These are phyloP conservation scores for Drosophila paranaensis DNA, from an alignment of 2,888 invertebrate species.

Conservation along the genomic window DNA sequence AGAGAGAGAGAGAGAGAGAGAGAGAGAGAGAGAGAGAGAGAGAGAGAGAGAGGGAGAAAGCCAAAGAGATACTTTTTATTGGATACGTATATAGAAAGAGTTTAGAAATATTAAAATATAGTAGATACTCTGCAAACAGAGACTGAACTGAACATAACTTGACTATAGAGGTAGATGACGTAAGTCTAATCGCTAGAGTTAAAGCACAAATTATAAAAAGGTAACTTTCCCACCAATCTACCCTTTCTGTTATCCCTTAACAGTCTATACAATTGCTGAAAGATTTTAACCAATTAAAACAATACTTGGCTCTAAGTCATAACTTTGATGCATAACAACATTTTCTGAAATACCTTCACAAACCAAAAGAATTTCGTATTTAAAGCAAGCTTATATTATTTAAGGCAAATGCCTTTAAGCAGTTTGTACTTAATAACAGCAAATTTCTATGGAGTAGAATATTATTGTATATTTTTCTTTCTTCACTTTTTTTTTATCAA, in stretches of 20 bases:
- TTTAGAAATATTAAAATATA: too few species aligned
- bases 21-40: too few species aligned
- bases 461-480: background rate
- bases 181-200: too few species aligned
- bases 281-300: background rate
- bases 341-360: background rate
- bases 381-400: background rate
- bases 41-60: too few species aligned
- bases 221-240: background rate
- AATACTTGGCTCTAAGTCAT: accelerated
- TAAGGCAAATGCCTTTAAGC: background rate
- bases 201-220: too few species aligned
- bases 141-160: too few species aligned
- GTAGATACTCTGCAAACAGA: too few species aligned
- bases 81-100: too few species aligned
- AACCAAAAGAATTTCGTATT: background rate
- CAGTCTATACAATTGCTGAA: background rate
- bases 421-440: background rate
- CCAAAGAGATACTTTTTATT: background rate
- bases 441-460: background rate
- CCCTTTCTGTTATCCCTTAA: background rate
- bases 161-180: too few species aligned
- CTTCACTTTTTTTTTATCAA: background rate
- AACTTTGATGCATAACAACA: background rate
- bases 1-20: too few species aligned